These are phyloP conservation scores for Castor canadensis DNA, from an alignment of 2,113 vertebrate genomes.

Conservation along the genomic window DNA sequence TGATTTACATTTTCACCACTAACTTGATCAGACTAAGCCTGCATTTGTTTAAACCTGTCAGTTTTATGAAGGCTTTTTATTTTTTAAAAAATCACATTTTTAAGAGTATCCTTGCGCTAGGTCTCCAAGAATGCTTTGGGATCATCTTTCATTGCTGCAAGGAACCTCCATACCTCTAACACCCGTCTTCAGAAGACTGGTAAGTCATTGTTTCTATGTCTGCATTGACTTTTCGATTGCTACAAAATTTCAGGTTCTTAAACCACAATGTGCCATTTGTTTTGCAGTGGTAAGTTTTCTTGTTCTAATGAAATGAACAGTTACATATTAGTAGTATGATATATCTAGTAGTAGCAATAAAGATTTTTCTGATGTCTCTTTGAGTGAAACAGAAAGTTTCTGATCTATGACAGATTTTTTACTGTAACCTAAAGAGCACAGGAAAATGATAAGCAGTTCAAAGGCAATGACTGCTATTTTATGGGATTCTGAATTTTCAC, in stretches of 20 bases:
- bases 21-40: not conserved
- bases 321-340: not conserved
- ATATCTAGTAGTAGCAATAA: not conserved
- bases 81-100: not conserved
- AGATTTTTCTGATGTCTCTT: not conserved
- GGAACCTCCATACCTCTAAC: slow-evolving; percentile 92
- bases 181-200: slow-evolving; percentile 93
- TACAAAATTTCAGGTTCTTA: not conserved
- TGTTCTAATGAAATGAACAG: not conserved
- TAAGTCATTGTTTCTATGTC: slow-evolving; percentile 78
- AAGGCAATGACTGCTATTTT: not conserved
- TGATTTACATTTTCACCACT: not conserved
- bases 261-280: not conserved
- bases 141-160: slow-evolving; percentile 92
- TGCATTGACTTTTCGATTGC: not conserved
- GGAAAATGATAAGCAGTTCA: not conserved
- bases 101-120: slow-evolving; percentile 76
- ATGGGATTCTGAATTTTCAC: not conserved
- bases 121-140: slow-evolving; percentile 91
- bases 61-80: not conserved
- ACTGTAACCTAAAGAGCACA: not conserved
- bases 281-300: not conserved
- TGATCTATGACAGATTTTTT: not conserved
- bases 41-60: not conserved
- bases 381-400: not conserved